Evolutionary conservation across 2,888 invertebrate genomes (phyloP), one percentile per base, ranked within the genome.

Genomic region (Podotricha telesiphe): DNA sequence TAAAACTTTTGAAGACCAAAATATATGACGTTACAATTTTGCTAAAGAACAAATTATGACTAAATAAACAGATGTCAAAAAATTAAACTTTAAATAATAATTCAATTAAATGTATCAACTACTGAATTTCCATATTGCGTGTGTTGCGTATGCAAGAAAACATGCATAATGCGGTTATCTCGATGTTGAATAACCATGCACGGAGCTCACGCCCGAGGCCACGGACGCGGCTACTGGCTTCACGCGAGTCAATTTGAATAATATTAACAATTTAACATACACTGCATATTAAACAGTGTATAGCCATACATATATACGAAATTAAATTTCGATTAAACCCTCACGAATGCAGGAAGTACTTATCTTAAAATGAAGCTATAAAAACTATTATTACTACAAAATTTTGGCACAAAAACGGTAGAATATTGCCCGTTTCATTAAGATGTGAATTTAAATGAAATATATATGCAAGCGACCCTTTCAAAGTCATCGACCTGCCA

Each of bases 171-270:
- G 45, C 34, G 53, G 58, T 50, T 65, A 73, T 73, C 71, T 69
- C 63, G 67, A 73, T 69, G 66, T 71, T 63, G 64, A 70, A 73
- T 73, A 71, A 67, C 68, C 70, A 73, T 51, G 59, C 70, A 71
- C 69, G 75, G 64, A 62, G 62, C 62, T 37, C 62, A 48, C 47
- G 82, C 87, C 85, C 74, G 76, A 78, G 85, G 89, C 78, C 77
- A 82, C 84, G 84, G 86, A 85, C 78, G 81, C 79, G 64, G 86
- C 91, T 90, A 86, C 89, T 76, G 86, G 77, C 83, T 82, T 79
- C 88, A 87, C 84, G 85, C 86, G 76, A 88, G 77, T 73, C 78
- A 80, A 80, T 77, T 78, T 74, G 67, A 75, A 77, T 77, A 73
- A 71, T 74, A 75, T 75, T 68, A 73, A 70, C 71, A 70, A 68